Evolutionary conservation across 1,140 invertebrate species (phyloP).

Genomic region (Camponotus vicinus): DNA sequence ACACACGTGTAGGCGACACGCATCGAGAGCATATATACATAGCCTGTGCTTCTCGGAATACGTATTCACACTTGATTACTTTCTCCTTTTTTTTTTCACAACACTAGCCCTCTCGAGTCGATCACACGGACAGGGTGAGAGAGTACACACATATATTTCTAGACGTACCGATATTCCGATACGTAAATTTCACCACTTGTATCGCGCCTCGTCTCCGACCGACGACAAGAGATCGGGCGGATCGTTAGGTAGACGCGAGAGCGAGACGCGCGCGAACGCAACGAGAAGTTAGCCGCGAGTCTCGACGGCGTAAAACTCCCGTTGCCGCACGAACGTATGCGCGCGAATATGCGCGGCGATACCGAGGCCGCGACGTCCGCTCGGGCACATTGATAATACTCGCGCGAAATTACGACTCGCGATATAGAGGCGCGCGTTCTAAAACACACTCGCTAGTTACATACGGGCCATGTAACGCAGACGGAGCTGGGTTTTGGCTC

Average conservation of each 20-base stretch:
- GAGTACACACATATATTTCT: background rate
- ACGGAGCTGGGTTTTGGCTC: conserved; percentile 80
- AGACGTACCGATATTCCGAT: conserved; percentile 4
- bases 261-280: background rate
- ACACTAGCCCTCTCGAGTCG: conserved; percentile 15
- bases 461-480: conserved; percentile 77
- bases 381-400: conserved; percentile 30
- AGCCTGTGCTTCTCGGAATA: background rate
- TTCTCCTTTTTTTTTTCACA: conserved; percentile 23
- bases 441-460: conserved; percentile 65
- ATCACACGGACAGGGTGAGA: too few species aligned
- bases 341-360: conserved; percentile 3
- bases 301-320: conserved; percentile 25
- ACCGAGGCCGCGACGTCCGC: conserved; percentile 15
- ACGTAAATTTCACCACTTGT: background rate
- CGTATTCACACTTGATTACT: background rate
- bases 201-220: background rate
- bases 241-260: background rate
- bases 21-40: background rate
- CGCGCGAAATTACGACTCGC: conserved; percentile 1
- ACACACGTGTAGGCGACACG: background rate
- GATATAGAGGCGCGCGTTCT: background rate
- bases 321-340: conserved; percentile 27
- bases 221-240: background rate
- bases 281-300: conserved; percentile 4